phyloP scores from a whole-genome alignment of 2,113 vertebrate species.

The Tamias sibiricus region DNA sequence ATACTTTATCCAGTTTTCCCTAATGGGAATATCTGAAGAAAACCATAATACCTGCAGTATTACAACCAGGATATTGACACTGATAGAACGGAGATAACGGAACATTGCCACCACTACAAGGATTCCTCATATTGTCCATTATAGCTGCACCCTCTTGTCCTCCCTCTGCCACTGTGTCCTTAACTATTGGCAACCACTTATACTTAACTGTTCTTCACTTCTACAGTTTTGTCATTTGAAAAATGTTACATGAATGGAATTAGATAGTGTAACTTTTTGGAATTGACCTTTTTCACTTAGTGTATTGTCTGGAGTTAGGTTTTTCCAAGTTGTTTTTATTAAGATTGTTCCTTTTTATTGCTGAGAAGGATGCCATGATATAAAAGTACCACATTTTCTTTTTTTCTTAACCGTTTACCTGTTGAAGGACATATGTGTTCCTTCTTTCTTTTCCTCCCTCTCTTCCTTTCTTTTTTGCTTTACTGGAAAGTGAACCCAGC shows the following conservation, averaged over 20 bases:
- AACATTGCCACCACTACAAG: background rate
- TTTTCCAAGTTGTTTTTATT: background rate
- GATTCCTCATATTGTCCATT: background rate
- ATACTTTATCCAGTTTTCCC: background rate
- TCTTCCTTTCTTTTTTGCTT: background rate
- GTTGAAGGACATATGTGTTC: background rate
- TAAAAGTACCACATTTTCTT: background rate
- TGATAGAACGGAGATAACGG: background rate
- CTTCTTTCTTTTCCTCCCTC: too few species aligned
- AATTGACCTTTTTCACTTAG: background rate
- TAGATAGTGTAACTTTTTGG: background rate
- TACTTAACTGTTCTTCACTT: background rate
- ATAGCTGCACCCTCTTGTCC: background rate
- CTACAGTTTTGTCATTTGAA: background rate
- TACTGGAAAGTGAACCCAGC: background rate
- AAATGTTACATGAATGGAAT: background rate
- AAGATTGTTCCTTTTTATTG: conserved; percentile 38
- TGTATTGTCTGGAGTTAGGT: background rate
- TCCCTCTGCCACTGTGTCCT: background rate
- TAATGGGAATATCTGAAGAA: background rate
- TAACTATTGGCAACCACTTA: background rate
- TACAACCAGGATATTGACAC: background rate
- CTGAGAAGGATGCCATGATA: background rate
- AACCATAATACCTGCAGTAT: background rate
- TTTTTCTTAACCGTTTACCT: background rate